phyloP scores from a whole-genome alignment of 1,140 invertebrate genomes.

The Drosophila pachea region DNA sequence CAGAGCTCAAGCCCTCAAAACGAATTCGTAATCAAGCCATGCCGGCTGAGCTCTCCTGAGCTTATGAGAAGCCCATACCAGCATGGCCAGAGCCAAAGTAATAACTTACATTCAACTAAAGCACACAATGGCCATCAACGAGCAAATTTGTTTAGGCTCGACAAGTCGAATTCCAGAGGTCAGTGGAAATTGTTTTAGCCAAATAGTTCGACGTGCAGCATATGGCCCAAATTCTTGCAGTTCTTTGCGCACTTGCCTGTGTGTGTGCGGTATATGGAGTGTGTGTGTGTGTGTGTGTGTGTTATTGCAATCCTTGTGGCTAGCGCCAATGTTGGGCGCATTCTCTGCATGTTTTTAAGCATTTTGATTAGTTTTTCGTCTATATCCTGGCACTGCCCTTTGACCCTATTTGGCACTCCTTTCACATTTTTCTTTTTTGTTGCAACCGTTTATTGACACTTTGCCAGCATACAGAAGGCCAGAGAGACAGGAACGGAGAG shows the following conservation, averaged over 20 bases:
- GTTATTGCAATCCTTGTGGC: constrained; percentile 28
- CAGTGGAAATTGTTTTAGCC: neutral
- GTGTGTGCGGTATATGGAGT: neutral
- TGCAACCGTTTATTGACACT: constrained; percentile 37
- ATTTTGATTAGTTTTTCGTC: constrained; percentile 61
- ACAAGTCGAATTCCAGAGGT: neutral
- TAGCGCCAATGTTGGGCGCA: constrained; percentile 12
- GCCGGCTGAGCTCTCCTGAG: no score
- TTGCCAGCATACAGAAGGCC: neutral
- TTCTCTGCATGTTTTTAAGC: constrained; percentile 25
- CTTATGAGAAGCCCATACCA: no score
- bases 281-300: constrained; percentile 5
- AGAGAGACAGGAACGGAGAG: neutral
- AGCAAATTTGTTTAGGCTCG: neutral
- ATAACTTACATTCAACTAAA: neutral
- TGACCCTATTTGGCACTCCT: constrained; percentile 6
- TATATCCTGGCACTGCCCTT: constrained; percentile 29
- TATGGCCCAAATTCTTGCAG: constrained; percentile 53
- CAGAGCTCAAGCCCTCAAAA: no score
- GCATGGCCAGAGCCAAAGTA: no score
- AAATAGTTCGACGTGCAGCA: constrained; percentile 41
- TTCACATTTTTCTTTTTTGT: constrained; percentile 16
- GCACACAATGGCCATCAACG: neutral
- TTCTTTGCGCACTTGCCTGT: constrained; percentile 17
- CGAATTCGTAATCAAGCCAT: no score